Evolutionary conservation across 2,888 invertebrate species (phyloP).

Genomic region (Automeris io): DNA sequence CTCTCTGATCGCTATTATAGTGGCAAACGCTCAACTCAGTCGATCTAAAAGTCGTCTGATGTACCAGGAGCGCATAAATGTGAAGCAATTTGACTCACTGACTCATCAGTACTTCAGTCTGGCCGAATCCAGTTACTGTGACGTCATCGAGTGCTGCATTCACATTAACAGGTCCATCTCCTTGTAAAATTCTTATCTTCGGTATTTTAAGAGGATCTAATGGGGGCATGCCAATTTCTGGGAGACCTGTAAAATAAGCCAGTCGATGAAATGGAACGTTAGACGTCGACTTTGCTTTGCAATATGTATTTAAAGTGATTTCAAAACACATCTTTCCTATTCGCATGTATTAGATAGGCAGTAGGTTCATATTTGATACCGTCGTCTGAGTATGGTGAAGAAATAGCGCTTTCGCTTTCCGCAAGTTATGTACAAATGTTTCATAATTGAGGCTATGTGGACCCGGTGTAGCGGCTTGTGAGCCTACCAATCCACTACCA

Average conservation of each 20-base stretch:
- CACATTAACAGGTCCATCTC: conserved; percentile 81
- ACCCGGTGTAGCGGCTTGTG: conserved; percentile 46
- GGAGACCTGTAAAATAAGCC: conserved; percentile 59
- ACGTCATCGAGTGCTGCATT: conserved; percentile 82
- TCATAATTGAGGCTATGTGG: conserved; percentile 69
- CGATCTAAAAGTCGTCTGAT: conserved; percentile 52
- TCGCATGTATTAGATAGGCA: conserved; percentile 13
- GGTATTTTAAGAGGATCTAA: conserved; percentile 81
- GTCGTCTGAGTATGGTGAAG: conserved; percentile 58
- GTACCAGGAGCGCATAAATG: conserved; percentile 44
- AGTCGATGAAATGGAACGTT: background rate
- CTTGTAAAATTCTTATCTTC: conserved; percentile 81
- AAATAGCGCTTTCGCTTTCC: conserved; percentile 74
- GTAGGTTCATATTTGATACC: conserved; percentile 21
- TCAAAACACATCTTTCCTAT: conserved; percentile 7
- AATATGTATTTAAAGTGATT: no score
- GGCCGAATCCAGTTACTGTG: conserved; percentile 79
- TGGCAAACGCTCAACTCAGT: conserved; percentile 48
- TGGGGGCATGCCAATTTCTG: conserved; percentile 77
- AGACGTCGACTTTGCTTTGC: no score
- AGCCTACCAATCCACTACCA: conserved; percentile 29
- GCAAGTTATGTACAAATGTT: conserved; percentile 67
- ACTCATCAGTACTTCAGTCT: conserved; percentile 79
- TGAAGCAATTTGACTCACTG: conserved; percentile 60
- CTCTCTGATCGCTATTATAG: no score